Evolutionary conservation across 1,140 invertebrate genomes (phyloP).

Genomic region (Musca vetustissima): DNA sequence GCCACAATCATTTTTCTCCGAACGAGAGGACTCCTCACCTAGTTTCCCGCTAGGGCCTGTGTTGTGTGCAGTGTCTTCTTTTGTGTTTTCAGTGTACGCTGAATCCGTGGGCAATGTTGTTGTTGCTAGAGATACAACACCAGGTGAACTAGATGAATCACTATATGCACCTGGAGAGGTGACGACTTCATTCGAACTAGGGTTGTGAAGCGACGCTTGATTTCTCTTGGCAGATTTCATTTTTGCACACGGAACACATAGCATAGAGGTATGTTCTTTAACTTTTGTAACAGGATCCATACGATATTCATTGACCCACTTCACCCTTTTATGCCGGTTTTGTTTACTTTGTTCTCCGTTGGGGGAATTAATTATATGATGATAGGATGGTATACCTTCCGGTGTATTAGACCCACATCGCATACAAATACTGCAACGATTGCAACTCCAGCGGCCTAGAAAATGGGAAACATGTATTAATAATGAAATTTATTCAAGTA

Average conservation of each 20-base stretch:
- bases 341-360: conserved; percentile 29
- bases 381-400: conserved; percentile 39
- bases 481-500: no score
- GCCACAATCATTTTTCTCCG: neutral
- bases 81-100: conserved; percentile 27
- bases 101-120: neutral
- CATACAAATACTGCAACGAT: conserved; percentile 72
- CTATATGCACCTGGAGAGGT: neutral
- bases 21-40: no score
- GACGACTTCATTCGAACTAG: neutral
- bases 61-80: neutral
- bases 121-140: neutral
- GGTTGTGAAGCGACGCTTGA: conserved; percentile 22
- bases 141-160: neutral
- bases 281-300: conserved; percentile 49
- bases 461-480: conserved; percentile 22
- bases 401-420: conserved; percentile 61
- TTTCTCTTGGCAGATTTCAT: conserved; percentile 38
- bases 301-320: conserved; percentile 54
- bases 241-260: conserved; percentile 49
- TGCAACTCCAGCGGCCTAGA: conserved; percentile 84
- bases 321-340: conserved; percentile 43
- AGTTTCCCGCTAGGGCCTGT: neutral
- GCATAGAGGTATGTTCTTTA: conserved; percentile 48
- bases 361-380: conserved; percentile 15